Evolutionary conservation across 2,113 vertebrate species (phyloP).

Genomic region (Rhynchomys soricoides): DNA sequence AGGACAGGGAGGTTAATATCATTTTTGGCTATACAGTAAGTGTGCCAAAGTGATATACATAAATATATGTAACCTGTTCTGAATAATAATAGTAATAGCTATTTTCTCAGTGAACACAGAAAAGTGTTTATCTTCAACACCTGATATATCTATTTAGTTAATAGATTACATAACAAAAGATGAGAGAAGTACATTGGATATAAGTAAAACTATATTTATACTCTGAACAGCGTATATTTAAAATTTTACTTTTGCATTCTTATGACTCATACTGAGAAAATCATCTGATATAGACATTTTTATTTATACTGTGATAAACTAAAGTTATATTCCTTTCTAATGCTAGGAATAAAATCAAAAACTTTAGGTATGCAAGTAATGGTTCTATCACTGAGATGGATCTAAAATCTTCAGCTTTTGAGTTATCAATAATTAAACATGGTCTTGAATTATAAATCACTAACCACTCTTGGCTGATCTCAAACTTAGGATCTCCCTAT

Average conservation of each 20-base stretch:
- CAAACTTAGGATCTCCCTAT: background rate
- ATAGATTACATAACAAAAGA: too few species aligned
- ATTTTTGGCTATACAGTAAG: background rate
- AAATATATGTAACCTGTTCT: background rate
- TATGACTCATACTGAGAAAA: too few species aligned
- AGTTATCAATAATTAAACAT: background rate
- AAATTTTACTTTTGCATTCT: background rate
- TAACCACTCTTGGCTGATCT: background rate
- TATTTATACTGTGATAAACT: too few species aligned
- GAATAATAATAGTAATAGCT: background rate
- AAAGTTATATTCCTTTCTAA: too few species aligned
- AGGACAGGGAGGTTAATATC: background rate
- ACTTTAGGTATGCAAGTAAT: too few species aligned
- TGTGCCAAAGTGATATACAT: background rate
- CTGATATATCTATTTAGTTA: background rate
- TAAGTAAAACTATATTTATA: too few species aligned
- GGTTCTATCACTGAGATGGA: background rate
- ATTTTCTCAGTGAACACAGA: background rate
- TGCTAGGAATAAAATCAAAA: too few species aligned
- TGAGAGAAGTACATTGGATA: too few species aligned
- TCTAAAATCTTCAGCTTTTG: background rate
- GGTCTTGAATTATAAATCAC: background rate
- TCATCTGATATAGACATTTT: too few species aligned
- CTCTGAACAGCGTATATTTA: background rate
- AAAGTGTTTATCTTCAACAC: background rate